Evolutionary conservation across 2,888 invertebrate species (phyloP).

Genomic region (Nymphalis urticae): DNA sequence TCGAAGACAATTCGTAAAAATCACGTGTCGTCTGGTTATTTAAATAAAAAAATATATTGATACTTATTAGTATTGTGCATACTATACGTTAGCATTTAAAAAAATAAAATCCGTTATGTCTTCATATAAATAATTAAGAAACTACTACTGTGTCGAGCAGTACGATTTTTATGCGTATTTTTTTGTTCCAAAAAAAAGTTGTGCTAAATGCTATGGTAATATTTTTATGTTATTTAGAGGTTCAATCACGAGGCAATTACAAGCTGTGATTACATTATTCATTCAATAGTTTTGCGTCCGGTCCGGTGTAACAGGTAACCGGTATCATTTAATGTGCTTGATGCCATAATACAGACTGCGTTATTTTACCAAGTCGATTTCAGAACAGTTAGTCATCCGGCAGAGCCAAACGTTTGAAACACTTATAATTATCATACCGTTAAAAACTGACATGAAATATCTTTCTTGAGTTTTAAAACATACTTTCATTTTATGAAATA

Average conservation of each 20-base stretch:
- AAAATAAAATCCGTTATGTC: no score
- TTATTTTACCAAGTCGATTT: conserved; percentile 29
- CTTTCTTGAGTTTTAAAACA: not conserved
- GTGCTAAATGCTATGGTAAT: not conserved
- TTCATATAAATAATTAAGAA: no score
- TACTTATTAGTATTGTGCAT: no score
- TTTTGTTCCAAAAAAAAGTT: not conserved
- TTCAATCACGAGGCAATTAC: not conserved
- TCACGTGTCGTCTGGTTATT: no score
- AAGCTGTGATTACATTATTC: not conserved
- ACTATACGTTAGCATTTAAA: no score
- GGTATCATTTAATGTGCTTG: conserved; percentile 21
- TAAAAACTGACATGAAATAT: not conserved
- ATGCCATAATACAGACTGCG: conserved; percentile 25
- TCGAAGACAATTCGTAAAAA: no score
- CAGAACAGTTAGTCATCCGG: conserved; percentile 33
- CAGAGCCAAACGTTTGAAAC: conserved; percentile 25
- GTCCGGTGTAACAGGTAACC: not conserved
- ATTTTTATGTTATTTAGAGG: not conserved
- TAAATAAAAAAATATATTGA: no score
- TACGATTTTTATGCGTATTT: no score
- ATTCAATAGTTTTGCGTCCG: conserved; percentile 5
- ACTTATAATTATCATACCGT: conserved; percentile 8
- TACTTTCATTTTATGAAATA: not conserved
- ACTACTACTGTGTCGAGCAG: no score